Conservation (phyloP, 2,113 vertebrate species). For the Rana temporaria region DNA sequence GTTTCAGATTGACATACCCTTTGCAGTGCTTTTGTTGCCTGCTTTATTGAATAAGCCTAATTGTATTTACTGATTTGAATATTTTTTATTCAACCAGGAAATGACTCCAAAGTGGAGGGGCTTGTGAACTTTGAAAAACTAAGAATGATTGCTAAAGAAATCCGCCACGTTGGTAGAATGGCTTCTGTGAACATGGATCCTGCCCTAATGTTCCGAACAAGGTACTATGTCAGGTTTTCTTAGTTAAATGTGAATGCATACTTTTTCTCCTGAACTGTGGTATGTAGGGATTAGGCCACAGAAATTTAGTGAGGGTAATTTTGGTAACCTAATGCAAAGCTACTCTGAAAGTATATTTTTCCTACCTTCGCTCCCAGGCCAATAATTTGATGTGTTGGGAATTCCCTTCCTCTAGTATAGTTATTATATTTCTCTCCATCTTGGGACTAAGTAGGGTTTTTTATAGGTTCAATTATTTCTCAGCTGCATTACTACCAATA, state of each 20-base stretch:
- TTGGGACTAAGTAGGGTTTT: no score
- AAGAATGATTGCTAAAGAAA: slow-evolving; percentile 98
- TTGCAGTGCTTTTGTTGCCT: no score
- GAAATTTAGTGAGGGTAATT: not conserved
- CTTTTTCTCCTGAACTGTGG: not conserved
- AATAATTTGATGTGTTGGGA: no score
- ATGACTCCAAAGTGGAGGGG: slow-evolving; percentile 97
- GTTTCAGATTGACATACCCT: no score
- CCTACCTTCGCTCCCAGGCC: no score
- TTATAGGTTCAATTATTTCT: no score
- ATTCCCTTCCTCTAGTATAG: no score
- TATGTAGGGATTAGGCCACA: no score
- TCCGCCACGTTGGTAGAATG: slow-evolving; percentile 96
- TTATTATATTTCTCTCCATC: no score
- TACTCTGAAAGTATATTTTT: not conserved
- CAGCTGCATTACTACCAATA: no score
- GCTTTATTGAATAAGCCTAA: no score
- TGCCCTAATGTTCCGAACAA: slow-evolving; percentile 95
- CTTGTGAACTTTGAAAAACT: slow-evolving; percentile 98
- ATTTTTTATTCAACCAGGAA: slow-evolving; percentile 73
- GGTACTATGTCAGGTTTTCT: slow-evolving; percentile 69
- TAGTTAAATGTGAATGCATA: not conserved
- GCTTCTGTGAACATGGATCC: slow-evolving; percentile 98
- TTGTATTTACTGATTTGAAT: not conserved
- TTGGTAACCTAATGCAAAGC: not conserved